Conservation (phyloP, 2,888 invertebrate genomes). For the Aporophyla lueneburgensis region DNA sequence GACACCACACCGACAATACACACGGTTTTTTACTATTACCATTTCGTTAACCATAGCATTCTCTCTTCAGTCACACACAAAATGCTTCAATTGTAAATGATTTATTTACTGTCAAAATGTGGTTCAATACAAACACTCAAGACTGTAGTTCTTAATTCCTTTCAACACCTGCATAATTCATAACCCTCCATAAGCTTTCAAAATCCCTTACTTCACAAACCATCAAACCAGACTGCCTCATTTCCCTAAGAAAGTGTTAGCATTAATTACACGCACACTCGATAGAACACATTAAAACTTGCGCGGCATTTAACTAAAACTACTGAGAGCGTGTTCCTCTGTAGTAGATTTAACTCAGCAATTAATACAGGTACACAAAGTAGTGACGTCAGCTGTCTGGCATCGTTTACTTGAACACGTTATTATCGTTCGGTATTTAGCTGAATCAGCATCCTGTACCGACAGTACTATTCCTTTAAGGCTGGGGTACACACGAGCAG, state of each 20-base stretch:
- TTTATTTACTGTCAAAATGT: not conserved
- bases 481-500: slow-evolving; percentile 34
- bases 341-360: slow-evolving; percentile 21
- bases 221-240: slow-evolving; percentile 20
- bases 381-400: slow-evolving; percentile 49
- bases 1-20: too few species aligned
- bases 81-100: not conserved
- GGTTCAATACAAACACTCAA: not conserved
- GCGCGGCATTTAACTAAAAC: slow-evolving; percentile 25
- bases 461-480: slow-evolving; percentile 49
- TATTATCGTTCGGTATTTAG: slow-evolving; percentile 73
- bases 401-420: slow-evolving; percentile 70
- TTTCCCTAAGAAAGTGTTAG: slow-evolving; percentile 43
- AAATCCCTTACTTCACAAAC: slow-evolving; percentile 22
- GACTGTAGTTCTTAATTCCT: not conserved
- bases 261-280: slow-evolving; percentile 32
- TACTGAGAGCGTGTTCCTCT: slow-evolving; percentile 22
- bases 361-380: slow-evolving; percentile 48
- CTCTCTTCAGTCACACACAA: not conserved
- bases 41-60: too few species aligned
- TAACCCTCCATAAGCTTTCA: not conserved
- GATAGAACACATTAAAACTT: slow-evolving; percentile 32
- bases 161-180: slow-evolving; percentile 19
- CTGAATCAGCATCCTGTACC: slow-evolving; percentile 69
- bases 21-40: not conserved